These are phyloP conservation scores for Psittacula derbiana DNA, from an alignment of 2,797 vertebrate genomes.

Conservation along the genomic window DNA sequence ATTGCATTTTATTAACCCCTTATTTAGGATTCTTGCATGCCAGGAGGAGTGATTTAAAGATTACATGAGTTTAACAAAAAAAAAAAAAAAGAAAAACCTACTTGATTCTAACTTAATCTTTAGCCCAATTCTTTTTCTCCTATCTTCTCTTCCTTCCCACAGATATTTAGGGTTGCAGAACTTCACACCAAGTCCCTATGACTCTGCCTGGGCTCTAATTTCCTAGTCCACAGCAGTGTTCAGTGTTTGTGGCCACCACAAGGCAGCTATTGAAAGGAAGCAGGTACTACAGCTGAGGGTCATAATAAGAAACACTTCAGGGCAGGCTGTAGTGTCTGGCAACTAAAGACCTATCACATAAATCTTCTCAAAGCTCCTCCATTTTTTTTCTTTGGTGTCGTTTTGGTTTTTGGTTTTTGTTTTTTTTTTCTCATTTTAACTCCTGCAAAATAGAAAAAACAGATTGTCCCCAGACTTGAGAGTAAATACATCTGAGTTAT, in stretches of 20 bases:
- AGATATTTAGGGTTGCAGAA: conserved; percentile 71
- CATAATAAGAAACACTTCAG: conserved; percentile 30
- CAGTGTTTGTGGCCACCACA: conserved; percentile 69
- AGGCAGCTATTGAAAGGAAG: conserved; percentile 69
- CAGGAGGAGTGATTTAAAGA: conserved; percentile 37
- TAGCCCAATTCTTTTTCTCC: conserved; percentile 64
- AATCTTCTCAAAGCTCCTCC: not conserved
- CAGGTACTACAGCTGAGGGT: conserved; percentile 67
- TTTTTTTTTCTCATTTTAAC: not conserved
- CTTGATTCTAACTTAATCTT: conserved; percentile 47
- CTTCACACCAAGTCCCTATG: conserved; percentile 66
- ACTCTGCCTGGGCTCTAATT: conserved; percentile 67
- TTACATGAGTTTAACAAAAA: not conserved
- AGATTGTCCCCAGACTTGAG: not conserved
- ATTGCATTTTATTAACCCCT: conserved; percentile 9
- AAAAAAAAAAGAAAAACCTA: not conserved
- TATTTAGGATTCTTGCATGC: conserved; percentile 51
- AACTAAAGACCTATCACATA: not conserved
- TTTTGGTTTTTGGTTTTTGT: not conserved
- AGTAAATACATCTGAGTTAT: not conserved
- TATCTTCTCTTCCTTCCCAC: conserved; percentile 69
- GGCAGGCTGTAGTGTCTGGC: conserved; percentile 53
- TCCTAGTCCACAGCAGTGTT: conserved; percentile 67
- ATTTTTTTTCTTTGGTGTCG: not conserved
- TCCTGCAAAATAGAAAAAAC: not conserved